Percentiles rank a stretch among this genome's conserved stretches.
Evolutionary conservation across 1,140 invertebrate species (phyloP).

Genomic region (Sesamia nonagrioides): DNA sequence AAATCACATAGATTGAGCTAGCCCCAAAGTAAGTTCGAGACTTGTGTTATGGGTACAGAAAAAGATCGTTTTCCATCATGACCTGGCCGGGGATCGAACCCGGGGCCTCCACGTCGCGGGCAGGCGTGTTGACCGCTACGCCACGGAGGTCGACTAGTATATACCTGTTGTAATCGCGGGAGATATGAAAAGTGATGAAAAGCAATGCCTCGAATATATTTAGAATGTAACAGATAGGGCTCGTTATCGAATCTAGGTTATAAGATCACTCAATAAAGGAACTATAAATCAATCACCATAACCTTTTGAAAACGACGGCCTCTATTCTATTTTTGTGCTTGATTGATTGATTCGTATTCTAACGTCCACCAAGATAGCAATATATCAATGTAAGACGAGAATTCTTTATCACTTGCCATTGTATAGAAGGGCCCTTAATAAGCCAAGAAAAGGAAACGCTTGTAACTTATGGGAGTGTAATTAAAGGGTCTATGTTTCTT

Average conservation of each 20-base stretch:
- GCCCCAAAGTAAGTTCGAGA: no score
- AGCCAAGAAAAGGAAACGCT: background rate
- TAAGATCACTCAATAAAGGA: slow-evolving; percentile 12
- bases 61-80: no score
- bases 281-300: slow-evolving; percentile 34
- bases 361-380: slow-evolving; percentile 30
- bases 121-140: no score
- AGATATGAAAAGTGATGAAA: no score
- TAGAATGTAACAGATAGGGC: background rate
- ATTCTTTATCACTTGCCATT: slow-evolving; percentile 20
- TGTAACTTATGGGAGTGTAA: background rate
- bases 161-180: no score
- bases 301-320: slow-evolving; percentile 30
- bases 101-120: no score
- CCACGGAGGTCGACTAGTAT: no score
- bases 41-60: no score
- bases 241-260: background rate
- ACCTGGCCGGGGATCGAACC: no score
- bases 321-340: slow-evolving; percentile 20
- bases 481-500: no score
- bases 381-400: slow-evolving; percentile 22
- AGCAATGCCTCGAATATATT: background rate
- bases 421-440: background rate
- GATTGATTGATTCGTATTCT: slow-evolving; percentile 36
- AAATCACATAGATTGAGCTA: no score